Conservation (phyloP, 2,888 invertebrate species). For the Pyrrhia umbra region DNA sequence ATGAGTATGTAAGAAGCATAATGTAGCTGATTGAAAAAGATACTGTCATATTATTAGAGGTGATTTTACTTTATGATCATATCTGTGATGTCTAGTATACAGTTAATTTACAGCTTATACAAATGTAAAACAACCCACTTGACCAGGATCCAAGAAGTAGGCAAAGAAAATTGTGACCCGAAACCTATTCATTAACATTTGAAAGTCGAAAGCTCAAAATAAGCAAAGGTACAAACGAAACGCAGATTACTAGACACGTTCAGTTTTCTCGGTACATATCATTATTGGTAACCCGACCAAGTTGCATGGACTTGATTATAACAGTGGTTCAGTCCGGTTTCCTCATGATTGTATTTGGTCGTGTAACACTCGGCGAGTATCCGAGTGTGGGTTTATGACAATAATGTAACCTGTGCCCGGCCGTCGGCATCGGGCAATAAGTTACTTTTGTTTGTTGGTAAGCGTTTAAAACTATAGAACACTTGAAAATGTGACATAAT, state of each 20-base stretch:
- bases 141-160: slow-evolving; percentile 32
- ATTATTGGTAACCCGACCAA: slow-evolving; percentile 64
- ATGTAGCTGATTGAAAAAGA: too few relatives aligned
- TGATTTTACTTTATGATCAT: slow-evolving; percentile 30
- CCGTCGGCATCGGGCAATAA: slow-evolving; percentile 80
- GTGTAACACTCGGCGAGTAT: slow-evolving; percentile 71
- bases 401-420: slow-evolving; percentile 81
- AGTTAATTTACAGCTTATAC: slow-evolving; percentile 42
- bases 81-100: slow-evolving; percentile 12
- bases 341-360: slow-evolving; percentile 67
- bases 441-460: slow-evolving; percentile 85
- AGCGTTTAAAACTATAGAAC: slow-evolving; percentile 81
- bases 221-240: slow-evolving; percentile 44
- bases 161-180: slow-evolving; percentile 48
- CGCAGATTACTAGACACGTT: slow-evolving; percentile 55
- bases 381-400: slow-evolving; percentile 74
- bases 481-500: slow-evolving; percentile 65
- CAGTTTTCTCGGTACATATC: slow-evolving; percentile 60
- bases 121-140: slow-evolving; percentile 25
- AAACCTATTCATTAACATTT: slow-evolving; percentile 50
- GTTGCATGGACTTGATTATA: slow-evolving; percentile 55
- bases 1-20: not conserved
- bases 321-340: slow-evolving; percentile 63
- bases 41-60: not conserved
- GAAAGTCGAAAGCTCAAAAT: slow-evolving; percentile 60